Evolutionary conservation across 2,113 vertebrate species (phyloP), one percentile per base, ranked within the genome.

Genomic region (Pleuronectes platessa): DNA sequence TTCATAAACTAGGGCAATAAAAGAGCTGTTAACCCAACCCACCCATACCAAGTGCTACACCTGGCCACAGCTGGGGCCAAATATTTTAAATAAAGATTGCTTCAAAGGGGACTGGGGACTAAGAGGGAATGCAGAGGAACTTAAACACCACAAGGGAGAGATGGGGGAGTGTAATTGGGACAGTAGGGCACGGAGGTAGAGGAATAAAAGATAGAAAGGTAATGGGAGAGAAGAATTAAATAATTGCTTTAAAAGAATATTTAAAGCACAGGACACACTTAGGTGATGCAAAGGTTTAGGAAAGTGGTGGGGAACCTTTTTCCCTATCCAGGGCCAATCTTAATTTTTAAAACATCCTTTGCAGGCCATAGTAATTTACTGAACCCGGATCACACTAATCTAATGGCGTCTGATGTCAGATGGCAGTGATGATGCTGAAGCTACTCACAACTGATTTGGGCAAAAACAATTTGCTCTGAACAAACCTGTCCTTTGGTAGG

Each of bases 1-100:
- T 89, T 90, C 86, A 90, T 92, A 91, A 93, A 90, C 81, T 76
- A 64, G 60, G 76, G 78, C 89, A 90, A 91, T 94, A 93, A 92
- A 93, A 91, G 76, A 83, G 88, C 71, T 86, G 86, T 92, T 90
- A 88, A 91, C 90, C 78, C 65, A 56, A 60, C 78, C 76, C 47
- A 76, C 17, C 15, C 20, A 67, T 37, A 70, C 70, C 49, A 82
- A 86, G 75, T 69, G 76, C 74, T 65, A 91, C 90, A 93, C 86
- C 89, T 92, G 89, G 86, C 71, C 61, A 70, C 31, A 31, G 54
- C 75, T 69, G 61, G 70, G 45, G 37, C 70, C 62, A 85, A 79
- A 90, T 79, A 86, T 85, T 82, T 86, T 55, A 68, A 89, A 81
- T 82, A 78, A 83, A 75, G 42, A 62, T 61, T 47, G 62, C 68